phyloP scores from a whole-genome alignment of 2,113 vertebrate species.

The Alethe castanea region DNA sequence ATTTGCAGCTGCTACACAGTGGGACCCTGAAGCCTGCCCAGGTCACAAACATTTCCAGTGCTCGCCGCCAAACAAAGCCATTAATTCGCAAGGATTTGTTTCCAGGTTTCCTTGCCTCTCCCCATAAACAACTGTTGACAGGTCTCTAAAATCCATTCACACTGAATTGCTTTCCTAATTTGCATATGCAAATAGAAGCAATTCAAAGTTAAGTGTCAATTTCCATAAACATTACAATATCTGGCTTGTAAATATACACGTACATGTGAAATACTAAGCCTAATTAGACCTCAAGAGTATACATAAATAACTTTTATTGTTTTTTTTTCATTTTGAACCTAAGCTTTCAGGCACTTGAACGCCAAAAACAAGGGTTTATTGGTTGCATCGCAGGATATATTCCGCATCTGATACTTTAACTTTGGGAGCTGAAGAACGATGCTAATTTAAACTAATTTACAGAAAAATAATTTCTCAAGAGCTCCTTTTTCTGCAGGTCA shows the following conservation, averaged over 20 bases:
- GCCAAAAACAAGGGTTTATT: background rate
- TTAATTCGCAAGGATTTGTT: background rate
- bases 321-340: constrained; percentile 15
- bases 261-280: constrained; percentile 24
- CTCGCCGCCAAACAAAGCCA: background rate
- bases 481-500: background rate
- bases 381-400: background rate
- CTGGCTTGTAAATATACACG: background rate
- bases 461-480: background rate
- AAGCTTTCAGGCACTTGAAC: constrained; percentile 25
- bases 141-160: constrained; percentile 12
- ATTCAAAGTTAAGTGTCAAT: constrained; percentile 65
- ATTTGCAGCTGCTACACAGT: fast-evolving
- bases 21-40: background rate
- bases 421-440: background rate
- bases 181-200: constrained; percentile 62
- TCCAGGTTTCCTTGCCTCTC: background rate
- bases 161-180: constrained; percentile 22
- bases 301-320: constrained; percentile 53
- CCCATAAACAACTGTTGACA: constrained; percentile 19
- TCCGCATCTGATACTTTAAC: background rate
- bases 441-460: constrained; percentile 14
- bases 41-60: background rate
- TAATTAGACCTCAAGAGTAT: constrained; percentile 61
- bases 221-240: constrained; percentile 65